Percentiles rank a stretch among this genome's conserved stretches.
Conservation (phyloP, 2,888 invertebrate genomes). For the Andrena camellia region DNA sequence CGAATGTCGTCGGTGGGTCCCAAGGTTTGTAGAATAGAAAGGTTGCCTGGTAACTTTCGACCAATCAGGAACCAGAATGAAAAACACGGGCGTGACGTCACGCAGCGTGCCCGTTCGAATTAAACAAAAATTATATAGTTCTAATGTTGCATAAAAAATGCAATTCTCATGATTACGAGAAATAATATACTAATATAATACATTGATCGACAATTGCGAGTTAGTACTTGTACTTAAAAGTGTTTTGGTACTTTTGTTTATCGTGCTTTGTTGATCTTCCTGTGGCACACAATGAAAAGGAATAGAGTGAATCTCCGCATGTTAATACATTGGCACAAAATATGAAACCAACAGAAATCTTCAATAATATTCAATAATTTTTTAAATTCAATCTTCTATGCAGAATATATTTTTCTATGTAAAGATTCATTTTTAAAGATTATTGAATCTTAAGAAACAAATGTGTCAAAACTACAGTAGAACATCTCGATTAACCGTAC, state of each 20-base stretch:
- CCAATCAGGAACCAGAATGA: constrained; percentile 1
- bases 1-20: too few species aligned
- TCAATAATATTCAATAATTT: background rate
- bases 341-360: background rate
- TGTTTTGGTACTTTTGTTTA: background rate
- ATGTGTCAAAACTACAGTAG: constrained; percentile 2
- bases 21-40: too few species aligned
- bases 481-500: background rate
- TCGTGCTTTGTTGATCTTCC: background rate
- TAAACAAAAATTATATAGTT: background rate
- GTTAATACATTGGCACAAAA: background rate
- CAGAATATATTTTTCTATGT: background rate
- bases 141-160: background rate
- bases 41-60: background rate
- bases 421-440: background rate
- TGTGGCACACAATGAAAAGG: background rate
- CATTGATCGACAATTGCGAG: background rate
- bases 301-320: background rate
- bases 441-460: background rate
- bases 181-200: background rate
- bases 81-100: constrained; percentile 1
- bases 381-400: background rate
- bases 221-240: constrained; percentile 8
- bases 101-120: background rate
- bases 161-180: background rate